Evolutionary conservation across 1,140 invertebrate species (phyloP).

Genomic region (Hycleus cichorii): DNA sequence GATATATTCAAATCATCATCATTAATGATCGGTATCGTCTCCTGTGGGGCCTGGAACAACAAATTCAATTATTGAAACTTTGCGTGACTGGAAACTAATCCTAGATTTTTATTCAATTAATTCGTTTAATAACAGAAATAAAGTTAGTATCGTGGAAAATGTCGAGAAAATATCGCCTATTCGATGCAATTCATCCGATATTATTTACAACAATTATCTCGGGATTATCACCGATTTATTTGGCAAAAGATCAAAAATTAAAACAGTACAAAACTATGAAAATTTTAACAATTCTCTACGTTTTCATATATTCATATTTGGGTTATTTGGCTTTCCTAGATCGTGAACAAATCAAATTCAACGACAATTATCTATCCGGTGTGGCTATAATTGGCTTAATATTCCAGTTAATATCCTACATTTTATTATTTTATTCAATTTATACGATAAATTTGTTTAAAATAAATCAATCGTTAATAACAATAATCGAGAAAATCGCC

Average conservation of each 20-base stretch:
- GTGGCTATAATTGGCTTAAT: constrained; percentile 8
- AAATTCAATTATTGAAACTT: no score
- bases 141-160: no score
- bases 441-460: constrained; percentile 4
- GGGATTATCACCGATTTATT: neutral
- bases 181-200: constrained; percentile 2
- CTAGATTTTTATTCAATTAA: no score
- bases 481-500: constrained; percentile 7
- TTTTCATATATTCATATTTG: neutral
- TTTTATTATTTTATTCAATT: constrained; percentile 5
- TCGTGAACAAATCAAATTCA: neutral
- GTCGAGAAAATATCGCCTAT: neutral
- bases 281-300: constrained; percentile 1
- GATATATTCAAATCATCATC: constrained; percentile 7
- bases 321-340: neutral
- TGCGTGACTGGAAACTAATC: no score
- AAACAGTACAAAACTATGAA: constrained; percentile 1
- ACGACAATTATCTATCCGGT: constrained; percentile 1
- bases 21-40: neutral
- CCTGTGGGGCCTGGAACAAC: no score
- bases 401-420: constrained; percentile 3
- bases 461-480: neutral
- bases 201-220: neutral
- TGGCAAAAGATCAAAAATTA: constrained; percentile 6
- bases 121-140: no score